These are phyloP conservation scores for Astur gentilis DNA, from an alignment of 2,113 vertebrate species.

Conservation along the genomic window DNA sequence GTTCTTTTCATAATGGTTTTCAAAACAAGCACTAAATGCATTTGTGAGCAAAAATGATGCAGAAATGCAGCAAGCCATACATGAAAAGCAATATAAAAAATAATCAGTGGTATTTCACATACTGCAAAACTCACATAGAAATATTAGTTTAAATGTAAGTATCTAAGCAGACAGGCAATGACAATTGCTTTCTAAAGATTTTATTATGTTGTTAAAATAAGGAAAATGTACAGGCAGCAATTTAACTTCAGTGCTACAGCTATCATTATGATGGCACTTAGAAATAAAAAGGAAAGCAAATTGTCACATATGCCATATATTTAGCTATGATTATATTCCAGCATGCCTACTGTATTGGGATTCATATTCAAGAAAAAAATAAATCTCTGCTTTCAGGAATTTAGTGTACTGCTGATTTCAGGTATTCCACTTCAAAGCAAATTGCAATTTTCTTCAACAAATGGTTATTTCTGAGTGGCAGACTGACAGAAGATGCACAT, in stretches of 20 bases:
- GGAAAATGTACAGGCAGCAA: background rate
- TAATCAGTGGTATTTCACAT: background rate
- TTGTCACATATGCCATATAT: background rate
- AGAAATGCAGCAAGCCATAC: conserved; percentile 1
- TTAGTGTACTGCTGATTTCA: background rate
- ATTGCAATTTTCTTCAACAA: conserved; percentile 9
- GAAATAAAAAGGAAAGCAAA: conserved; percentile 21
- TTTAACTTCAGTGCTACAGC: background rate
- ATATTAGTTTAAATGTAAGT: background rate
- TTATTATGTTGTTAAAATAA: conserved; percentile 25
- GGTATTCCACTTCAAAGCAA: background rate
- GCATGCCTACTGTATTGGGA: background rate
- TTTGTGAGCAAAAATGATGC: background rate
- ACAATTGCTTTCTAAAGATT: background rate
- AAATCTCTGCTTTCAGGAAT: background rate
- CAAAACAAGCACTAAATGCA: conserved; percentile 4
- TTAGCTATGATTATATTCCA: conserved; percentile 6
- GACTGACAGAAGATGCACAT: background rate
- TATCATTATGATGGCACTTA: background rate
- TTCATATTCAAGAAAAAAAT: background rate
- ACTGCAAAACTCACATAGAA: background rate
- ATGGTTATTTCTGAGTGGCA: background rate
- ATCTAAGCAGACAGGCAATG: background rate
- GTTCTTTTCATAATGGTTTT: background rate
- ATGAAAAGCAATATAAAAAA: background rate